A percentile compares a stretch with the other conserved stretches of the same genome.
phyloP scores from a whole-genome alignment of 2,888 invertebrate species.

The Punctoribates punctum region DNA sequence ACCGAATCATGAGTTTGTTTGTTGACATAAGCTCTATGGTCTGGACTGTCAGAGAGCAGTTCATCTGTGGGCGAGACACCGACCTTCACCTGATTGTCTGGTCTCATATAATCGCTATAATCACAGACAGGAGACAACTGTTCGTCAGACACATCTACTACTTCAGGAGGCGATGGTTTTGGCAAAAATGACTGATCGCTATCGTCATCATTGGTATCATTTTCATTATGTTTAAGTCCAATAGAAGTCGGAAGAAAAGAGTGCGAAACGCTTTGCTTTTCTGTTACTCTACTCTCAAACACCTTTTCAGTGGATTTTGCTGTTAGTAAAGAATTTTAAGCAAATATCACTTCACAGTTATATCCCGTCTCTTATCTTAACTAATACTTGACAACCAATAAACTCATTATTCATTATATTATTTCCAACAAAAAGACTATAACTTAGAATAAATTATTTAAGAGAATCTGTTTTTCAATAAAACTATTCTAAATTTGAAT shows the following conservation, averaged over 20 bases:
- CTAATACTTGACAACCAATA: conserved; percentile 1
- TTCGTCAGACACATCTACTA: conserved; percentile 32
- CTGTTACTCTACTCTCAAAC: not conserved
- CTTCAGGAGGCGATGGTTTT: conserved; percentile 39
- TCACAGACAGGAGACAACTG: conserved; percentile 40
- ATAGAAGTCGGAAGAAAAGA: conserved; percentile 29
- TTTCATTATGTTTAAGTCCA: conserved; percentile 5
- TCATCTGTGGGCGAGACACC: conserved; percentile 38
- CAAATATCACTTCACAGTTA: not conserved
- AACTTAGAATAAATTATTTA: too few relatives aligned
- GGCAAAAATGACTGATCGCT: conserved; percentile 19
- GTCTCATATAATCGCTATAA: conserved; percentile 28
- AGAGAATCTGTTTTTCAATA: too few relatives aligned
- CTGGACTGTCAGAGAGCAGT: not conserved
- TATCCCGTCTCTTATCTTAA: too few relatives aligned
- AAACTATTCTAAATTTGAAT: too few relatives aligned
- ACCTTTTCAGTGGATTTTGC: conserved; percentile 17
- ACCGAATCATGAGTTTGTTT: not conserved
- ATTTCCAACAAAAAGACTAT: not conserved
- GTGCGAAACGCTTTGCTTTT: conserved; percentile 3
- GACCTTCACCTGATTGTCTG: conserved; percentile 40
- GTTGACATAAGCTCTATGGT: conserved; percentile 7
- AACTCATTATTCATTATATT: not conserved
- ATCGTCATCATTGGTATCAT: conserved; percentile 22
- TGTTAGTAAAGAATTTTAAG: conserved; percentile 23